Evolutionary conservation across 2,113 vertebrate species (phyloP), one percentile per base, ranked within the genome.

Genomic region (Bostrychus sinensis): DNA sequence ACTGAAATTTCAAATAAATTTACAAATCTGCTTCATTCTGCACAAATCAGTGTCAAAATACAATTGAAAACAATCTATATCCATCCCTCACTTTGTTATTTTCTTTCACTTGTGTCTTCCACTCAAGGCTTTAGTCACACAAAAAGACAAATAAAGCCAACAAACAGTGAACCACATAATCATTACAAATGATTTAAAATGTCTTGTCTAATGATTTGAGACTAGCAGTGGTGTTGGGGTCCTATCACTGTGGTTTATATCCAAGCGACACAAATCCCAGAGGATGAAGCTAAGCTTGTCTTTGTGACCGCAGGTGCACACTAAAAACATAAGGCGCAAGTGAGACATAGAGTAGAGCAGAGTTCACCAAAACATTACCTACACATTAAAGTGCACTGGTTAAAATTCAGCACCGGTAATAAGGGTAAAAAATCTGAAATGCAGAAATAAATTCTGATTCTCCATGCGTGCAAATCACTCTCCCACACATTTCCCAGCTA

Each of bases 231-330:
- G 16, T 72, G 69, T 75, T 83, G 57, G 57, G 26, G 48, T 74
- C 20, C 54, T 62, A 74, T 55, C 60, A 65, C 50, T 71, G 69
- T 22, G 34, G 34, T 68, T 83, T 25, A 86, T 76, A 81, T 62
- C 81, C 7, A 86, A 66, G 82, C 78, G 83, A 86, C 80, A 74
- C 28, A 72, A 70, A 75, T 70, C 84, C 67, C 65, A 56, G 12
- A 57, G 72, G 72, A 68, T 19, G 19, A 8, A 56, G 56, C 42
- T 38, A 23, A 60, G 62, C 60, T 63, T 51, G 30, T 74, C 13
- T 56, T 26, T 75, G 9, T 55, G 28, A 28, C 9, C 17, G 45
- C 25, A 53, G 17, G 50, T 14, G 67, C 20, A 67, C 43, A 66
- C 41, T 22, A 55, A 68, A 39, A 53, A 46, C 41, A 25, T 66